Base-by-base conservation (phyloP, 1,140 invertebrate genomes). In the Nymphalis io region DNA sequence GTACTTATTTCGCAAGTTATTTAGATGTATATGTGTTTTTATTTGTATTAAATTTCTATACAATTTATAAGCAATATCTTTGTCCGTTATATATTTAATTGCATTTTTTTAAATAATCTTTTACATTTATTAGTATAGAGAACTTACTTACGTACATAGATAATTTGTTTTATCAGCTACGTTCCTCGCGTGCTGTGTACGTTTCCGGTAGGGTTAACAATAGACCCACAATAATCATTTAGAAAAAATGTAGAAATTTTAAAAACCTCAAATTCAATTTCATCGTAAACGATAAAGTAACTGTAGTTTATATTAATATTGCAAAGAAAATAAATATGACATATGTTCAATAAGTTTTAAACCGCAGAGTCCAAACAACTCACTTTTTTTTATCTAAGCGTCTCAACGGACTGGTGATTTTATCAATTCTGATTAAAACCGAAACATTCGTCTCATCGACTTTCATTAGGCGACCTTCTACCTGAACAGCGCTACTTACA, bases 361-460 rank as follows among this genome's bases (percentile, higher is more conserved):
- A 46, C 27, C 1, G 16, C 42, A 18, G 18, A 20, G 20, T 51
- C 20, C 46, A 20, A 20, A 51, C 46, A 51, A 51, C 20, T n/a
- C 46, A 11, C 15, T n/a, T 51, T 18, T 51, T 51, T 51, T 21
- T 51, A 18, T 51, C 16, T 11, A 23, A 27, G 51, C 51, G 11
- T 55, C 51, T 55, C 42, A 46, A 40, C 60, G 48, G 71, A 57
- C 67, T 72, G 73, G 64, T 68, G 72, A 78, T 76, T 84, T 87
- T 79, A 85, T 85, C 76, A 81, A 80, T 85, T 84, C 81, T 82
- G 83, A 85, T 83, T 84, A 84, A 79, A 79, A 60, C 75, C 77
- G 77, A 82, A 82, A 85, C 80, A 84, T 87, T 79, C 79, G 79
- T 85, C 82, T 76, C 75, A 81, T 84, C 80, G 76, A 87, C 77